Base-by-base conservation (phyloP, 1,140 invertebrate species). In the Euborellia annulipes region DNA sequence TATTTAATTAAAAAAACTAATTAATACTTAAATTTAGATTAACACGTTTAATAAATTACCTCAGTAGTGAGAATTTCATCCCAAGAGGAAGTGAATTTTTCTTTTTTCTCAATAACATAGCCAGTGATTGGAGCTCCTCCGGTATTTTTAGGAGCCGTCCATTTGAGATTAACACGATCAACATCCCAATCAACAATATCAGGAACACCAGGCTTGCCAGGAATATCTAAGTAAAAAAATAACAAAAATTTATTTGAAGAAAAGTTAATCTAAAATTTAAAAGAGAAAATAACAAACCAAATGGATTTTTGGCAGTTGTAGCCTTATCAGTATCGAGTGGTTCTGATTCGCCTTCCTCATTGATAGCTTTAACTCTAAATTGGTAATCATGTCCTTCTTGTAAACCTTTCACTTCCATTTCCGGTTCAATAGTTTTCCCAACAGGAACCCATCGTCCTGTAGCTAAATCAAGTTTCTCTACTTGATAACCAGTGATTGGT, bases 81-180 rank as follows among this genome's bases (percentile, higher is more conserved):
- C 90, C 91, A 96, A 20, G 76, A 70, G 6, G 76, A 75, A 2
- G 82, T 81, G 50, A 84, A 85, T 61, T 92, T 92, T 55, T 94
- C 89, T 61, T 91, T 94, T 70, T 92, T 94, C 66, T 99, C 94
- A 57, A 99, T 85, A 42, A 98, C 72, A 58, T 98, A 99, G 36
- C 88, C 85, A 36, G 79, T 85, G 55, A 98, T 96, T 27, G 93
- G 88, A 11, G 90, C 90, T 34, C 95, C 93, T 20, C 92, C 92
- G 53, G 79, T 86, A 53, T 73, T 72, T 54, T 84, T 86, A 1
- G 94, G 94, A 43, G 85, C 72, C 44, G 82, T 78, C 93, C 94
- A 98, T 61, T 89, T 87, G 13, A 98, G 68, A 54, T 93, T 85
- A 27, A 94, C 90, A 20, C 80, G 76, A 61, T 95, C 85, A 47